Evolutionary conservation across 2,113 vertebrate species (phyloP).

Genomic region (Silurus glanis): DNA sequence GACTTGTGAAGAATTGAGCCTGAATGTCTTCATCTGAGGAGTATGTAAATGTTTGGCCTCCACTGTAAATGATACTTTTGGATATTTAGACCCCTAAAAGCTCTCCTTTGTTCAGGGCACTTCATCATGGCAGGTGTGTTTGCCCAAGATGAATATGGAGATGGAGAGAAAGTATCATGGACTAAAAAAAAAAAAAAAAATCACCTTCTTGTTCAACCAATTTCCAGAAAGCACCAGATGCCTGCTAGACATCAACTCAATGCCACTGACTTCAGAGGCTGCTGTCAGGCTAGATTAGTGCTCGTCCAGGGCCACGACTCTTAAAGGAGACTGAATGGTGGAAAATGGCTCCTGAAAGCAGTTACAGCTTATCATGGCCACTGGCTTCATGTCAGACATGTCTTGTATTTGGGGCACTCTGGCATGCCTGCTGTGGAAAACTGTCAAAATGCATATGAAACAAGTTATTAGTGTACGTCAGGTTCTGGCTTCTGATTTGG

Average conservation of each 20-base stretch:
- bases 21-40: neutral
- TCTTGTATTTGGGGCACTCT: slow-evolving; percentile 54
- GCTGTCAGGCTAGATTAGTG: slow-evolving; percentile 62
- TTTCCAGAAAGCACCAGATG: slow-evolving; percentile 66
- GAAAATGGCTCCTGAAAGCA: slow-evolving; percentile 61
- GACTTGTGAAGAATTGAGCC: neutral
- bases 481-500: slow-evolving; percentile 21
- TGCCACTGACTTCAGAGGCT: slow-evolving; percentile 50
- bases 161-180: neutral
- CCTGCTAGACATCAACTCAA: slow-evolving; percentile 64
- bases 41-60: neutral
- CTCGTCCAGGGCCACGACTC: slow-evolving; percentile 41
- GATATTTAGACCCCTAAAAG: neutral
- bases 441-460: slow-evolving; percentile 57
- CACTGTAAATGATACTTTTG: neutral
- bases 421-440: slow-evolving; percentile 49
- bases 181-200: neutral
- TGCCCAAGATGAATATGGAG: neutral
- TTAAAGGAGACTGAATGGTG: slow-evolving; percentile 52
- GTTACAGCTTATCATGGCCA: slow-evolving; percentile 59
- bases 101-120: neutral
- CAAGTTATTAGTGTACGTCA: slow-evolving; percentile 42
- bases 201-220: slow-evolving; percentile 14
- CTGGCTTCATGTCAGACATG: slow-evolving; percentile 37
- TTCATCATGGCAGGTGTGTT: slow-evolving; percentile 3